Base-by-base conservation (phyloP, 2,113 vertebrate species). In the Petaurus breviceps region DNA sequence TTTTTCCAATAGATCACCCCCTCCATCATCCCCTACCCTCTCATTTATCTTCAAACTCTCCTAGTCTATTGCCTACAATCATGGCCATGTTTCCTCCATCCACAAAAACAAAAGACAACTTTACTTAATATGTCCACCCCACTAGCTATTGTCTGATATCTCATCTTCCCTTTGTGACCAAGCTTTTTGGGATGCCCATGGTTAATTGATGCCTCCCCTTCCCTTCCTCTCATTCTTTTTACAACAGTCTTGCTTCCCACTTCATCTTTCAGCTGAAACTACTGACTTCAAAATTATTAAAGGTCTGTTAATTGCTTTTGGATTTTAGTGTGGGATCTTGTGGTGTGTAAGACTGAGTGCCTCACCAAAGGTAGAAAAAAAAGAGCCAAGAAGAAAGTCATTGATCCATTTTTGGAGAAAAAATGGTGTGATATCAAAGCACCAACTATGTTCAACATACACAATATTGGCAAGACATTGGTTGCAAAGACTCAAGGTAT, bases 321-420 rank as follows among this genome's bases (percentile, higher is more conserved):
- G 10, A 28, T 61, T 49, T 49, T 49, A 49, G 47, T 3, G 47
- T 49, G 47, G 47, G 47, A 49, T 49, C 47, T 49, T 49, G 47
- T 49, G 47, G 47, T 49, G 47, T 49, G 47, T 4, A 49, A 49
- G 47, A 49, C 47, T 49, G 47, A 49, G 47, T 4, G 4, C 47
- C 47, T 49, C 47, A 49, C 47, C 47, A 49, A 49, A 49, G 47
- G 47, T 4, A 49, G 47, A 49, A 49, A 3, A 91, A 93, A 94
- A 89, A 47, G n/a, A 96, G 68, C 51, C 37, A 92, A 96, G 77
- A 92, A 90, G 57, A 92, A 95, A 95, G n/a, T 14, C 19, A 28
- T 14, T 43, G n/a, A 49, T 92, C 47, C 28, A 37, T 61, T 92
- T 92, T 96, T 47, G 84, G 94, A 95, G 37, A 91, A 92, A 94